Conservation (phyloP, 2,888 invertebrate species). For the Seira sanloemensis region DNA sequence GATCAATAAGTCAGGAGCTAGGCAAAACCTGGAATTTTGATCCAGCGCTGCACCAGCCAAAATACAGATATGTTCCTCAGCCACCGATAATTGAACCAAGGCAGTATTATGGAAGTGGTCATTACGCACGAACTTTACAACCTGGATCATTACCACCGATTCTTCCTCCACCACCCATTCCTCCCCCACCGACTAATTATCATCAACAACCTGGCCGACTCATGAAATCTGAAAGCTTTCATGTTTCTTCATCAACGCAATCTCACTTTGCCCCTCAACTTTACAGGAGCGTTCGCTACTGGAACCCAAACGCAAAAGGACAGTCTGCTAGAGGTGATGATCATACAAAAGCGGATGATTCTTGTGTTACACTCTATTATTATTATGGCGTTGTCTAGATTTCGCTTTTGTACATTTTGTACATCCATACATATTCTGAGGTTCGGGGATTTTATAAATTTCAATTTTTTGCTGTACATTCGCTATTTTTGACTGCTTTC, state of each 20-base stretch:
- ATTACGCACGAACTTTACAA: conserved; percentile 39
- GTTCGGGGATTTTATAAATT: not conserved
- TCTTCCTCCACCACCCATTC: conserved; percentile 77
- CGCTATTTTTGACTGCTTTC: not conserved
- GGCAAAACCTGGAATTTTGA: conserved; percentile 79
- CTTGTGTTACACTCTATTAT: conserved; percentile 70
- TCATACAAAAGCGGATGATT: conserved; percentile 60
- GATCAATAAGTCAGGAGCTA: conserved; percentile 43
- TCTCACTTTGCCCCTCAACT: conserved; percentile 61
- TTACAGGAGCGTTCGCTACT: conserved; percentile 69
- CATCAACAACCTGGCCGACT: conserved; percentile 77
- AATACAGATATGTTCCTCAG: conserved; percentile 82
- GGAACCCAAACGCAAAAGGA: conserved; percentile 66
- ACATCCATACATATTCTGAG: too few species aligned
- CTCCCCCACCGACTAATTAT: conserved; percentile 72
- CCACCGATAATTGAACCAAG: conserved; percentile 75
- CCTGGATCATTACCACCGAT: conserved; percentile 74
- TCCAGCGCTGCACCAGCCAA: conserved; percentile 85
- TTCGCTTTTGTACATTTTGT: conserved; percentile 12
- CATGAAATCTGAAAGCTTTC: conserved; percentile 57
- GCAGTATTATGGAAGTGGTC: conserved; percentile 48
- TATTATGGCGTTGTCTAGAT: conserved; percentile 72
- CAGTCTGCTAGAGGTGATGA: conserved; percentile 69
- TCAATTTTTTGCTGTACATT: not conserved
- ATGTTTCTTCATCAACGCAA: conserved; percentile 35